Conservation (phyloP, 2,888 invertebrate species). For the Anagyrus pseudococci region DNA sequence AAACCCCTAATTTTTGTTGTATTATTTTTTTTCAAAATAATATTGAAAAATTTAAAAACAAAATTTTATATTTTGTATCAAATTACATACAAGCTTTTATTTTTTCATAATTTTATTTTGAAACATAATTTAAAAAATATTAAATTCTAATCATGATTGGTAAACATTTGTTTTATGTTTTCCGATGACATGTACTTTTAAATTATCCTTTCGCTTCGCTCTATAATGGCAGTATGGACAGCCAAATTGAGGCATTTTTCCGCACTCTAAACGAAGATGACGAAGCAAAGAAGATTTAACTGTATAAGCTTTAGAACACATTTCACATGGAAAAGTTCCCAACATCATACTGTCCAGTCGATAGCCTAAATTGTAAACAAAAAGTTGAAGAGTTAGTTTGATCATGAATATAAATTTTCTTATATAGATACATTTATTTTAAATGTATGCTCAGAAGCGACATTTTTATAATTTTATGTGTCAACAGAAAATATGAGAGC, state of each 20-base stretch:
- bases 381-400: too few relatives aligned
- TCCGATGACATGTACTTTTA: slow-evolving; percentile 52
- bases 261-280: slow-evolving; percentile 60
- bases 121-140: too few relatives aligned
- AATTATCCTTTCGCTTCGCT: slow-evolving; percentile 58
- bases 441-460: too few relatives aligned
- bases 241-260: slow-evolving; percentile 57
- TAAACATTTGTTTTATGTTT: slow-evolving; percentile 44
- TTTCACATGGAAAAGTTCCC: slow-evolving; percentile 57
- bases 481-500: too few relatives aligned
- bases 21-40: background rate
- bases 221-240: slow-evolving; percentile 58
- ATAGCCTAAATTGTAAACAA: slow-evolving; percentile 35
- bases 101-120: too few relatives aligned
- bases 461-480: too few relatives aligned
- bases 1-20: background rate
- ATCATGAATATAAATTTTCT: too few relatives aligned
- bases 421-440: too few relatives aligned
- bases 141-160: background rate
- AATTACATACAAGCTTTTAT: too few relatives aligned
- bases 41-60: background rate
- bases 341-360: slow-evolving; percentile 19
- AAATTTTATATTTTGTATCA: too few relatives aligned
- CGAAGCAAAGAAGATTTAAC: slow-evolving; percentile 65
- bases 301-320: slow-evolving; percentile 68